Base-by-base conservation (phyloP, 1,140 invertebrate species). In the Phortica variegata region DNA sequence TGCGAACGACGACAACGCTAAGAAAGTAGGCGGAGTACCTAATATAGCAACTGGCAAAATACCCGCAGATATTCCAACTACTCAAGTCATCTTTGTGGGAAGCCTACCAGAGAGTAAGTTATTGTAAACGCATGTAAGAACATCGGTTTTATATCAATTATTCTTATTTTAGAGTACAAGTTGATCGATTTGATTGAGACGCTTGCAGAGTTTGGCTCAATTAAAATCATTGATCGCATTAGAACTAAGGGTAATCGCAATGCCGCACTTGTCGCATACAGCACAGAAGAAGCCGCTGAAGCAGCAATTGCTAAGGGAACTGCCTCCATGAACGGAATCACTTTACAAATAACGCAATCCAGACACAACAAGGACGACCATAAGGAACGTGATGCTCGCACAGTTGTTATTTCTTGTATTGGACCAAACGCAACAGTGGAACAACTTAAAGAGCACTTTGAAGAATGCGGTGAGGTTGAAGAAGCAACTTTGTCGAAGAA, bases 181-280 rank as follows among this genome's bases (percentile, higher is more conserved):
- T 49, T 59, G 36, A 19, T 45, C 1, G 65, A 73, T 1, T 1
- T 70, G 8, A 33, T 70, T 18, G 60, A 48, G 6, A 3, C 59
- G 3, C 65, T 73, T 18, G 20, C 56, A 15, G 70, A 73, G 46
- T 73, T 59, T 21, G 69, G 69, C 2, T 38, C 43, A 0, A 48
- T 73, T 18, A 2, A 36, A 3, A 12, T 49, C 0, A 5, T 73
- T 3, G 37, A 56, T 37, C 52, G 54, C 7, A 10, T 54, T 3
- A 47, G 38, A 16, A 18, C 18, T 0, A 55, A 49, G 12, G n/a
- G 17, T n/a, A 62, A 56, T 3, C 34, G 32, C 2, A 54, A 38
- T 10, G 31, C 29, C 13, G 49, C 44, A 3, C 3, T 32, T 2
- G 31, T 73, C 38, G 57, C 57, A 13, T 73, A 63, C 13, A 49